phyloP scores from a whole-genome alignment of 2,797 vertebrate species.

The Lophius americanus region DNA sequence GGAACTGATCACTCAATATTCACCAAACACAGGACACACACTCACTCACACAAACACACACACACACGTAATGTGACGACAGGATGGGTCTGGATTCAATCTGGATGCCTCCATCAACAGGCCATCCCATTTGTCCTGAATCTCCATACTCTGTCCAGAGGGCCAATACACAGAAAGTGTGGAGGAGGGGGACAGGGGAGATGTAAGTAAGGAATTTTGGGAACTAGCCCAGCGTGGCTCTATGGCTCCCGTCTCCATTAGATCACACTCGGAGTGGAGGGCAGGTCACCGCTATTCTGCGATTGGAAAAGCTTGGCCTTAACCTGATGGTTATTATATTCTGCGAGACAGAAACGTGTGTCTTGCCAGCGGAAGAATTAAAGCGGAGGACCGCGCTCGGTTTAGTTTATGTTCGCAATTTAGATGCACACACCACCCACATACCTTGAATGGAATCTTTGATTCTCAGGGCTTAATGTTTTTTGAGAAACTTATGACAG shows the following conservation, averaged over 20 bases:
- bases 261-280: conserved; percentile 17
- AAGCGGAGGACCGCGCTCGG: not conserved
- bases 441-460: not conserved
- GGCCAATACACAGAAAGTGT: conserved; percentile 32
- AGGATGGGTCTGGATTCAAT: conserved; percentile 72
- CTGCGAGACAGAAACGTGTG: not conserved
- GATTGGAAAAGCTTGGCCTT: not conserved
- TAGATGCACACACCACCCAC: not conserved
- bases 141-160: conserved; percentile 52
- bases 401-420: not conserved
- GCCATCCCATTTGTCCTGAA: conserved; percentile 61
- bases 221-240: conserved; percentile 10
- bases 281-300: conserved; percentile 18
- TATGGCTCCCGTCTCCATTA: conserved; percentile 48
- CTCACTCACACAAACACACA: conserved; percentile 30
- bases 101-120: conserved; percentile 66
- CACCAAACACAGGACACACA: conserved; percentile 29
- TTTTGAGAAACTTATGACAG: not conserved
- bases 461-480: not conserved
- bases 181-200: not conserved
- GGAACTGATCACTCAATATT: conserved; percentile 46
- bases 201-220: conserved; percentile 35
- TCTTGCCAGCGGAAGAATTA: not conserved
- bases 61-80: conserved; percentile 47
- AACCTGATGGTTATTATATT: conserved; percentile 5